Evolutionary conservation across 2,113 vertebrate species (phyloP), one percentile per base, ranked within the genome.

Genomic region (Cebidichthys violaceus): DNA sequence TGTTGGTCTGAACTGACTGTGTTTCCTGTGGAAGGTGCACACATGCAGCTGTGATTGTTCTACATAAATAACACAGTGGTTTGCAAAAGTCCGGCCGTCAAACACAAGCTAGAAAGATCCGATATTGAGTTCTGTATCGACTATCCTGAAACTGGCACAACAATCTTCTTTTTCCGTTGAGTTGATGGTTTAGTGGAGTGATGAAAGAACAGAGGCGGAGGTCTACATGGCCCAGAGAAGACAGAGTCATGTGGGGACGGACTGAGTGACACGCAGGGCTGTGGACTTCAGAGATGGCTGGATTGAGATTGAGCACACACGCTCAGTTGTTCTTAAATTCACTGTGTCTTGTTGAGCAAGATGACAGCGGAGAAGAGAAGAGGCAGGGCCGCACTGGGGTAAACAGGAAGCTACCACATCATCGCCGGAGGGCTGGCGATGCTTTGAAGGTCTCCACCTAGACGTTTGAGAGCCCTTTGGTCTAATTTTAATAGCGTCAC

Each of bases 331-430:
- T 83, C 68, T 83, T 89, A 57, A 87, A 88, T 90, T 90, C 90
- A 66, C 81, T 17, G 29, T 88, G 87, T 85, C 82, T 70, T 86
- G 50, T 50, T 73, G 47, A 74, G 55, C 52, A 45, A 91, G 67
- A 89, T 81, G 79, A 92, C 61, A 91, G 84, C 81, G 62, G 33
- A 88, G 80, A 87, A 75, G 70, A 92, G 84, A 90, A 88, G 86
- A 83, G 77, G 77, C 90, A 82, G 76, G 55, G 68, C 79, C 2
- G n/a, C 33, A 2, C 68, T 66, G 68, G 47, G 6, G 82, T 93
- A 94, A 95, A 95, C 95, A 95, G 95, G 95, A 96, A 94, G 85
- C 74, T 43, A 69, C 84, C 43, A 68, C 65, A 87, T 92, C 83
- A 81, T 69, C 18, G 75, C 71, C 55, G 0, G 81, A 87, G 60